These are phyloP conservation scores for Volucella inanis DNA, from an alignment of 2,888 invertebrate genomes.

Conservation along the genomic window DNA sequence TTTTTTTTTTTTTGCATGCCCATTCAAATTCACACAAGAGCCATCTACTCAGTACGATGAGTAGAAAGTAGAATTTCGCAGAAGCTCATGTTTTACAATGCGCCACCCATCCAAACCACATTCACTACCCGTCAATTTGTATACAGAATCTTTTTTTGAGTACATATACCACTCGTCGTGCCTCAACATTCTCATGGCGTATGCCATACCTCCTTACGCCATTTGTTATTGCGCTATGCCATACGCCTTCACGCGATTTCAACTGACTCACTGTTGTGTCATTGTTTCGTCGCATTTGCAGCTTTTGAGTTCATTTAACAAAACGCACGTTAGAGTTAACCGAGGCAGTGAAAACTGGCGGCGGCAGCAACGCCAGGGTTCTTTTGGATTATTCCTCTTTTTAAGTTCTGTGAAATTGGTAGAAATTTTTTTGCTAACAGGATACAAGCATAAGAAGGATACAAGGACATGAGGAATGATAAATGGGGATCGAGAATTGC, in stretches of 20 bases:
- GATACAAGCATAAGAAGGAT: background rate
- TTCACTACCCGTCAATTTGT: background rate
- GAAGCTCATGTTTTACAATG: slow-evolving; percentile 32
- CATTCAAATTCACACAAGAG: slow-evolving; percentile 33
- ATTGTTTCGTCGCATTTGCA: slow-evolving; percentile 64
- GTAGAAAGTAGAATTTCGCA: slow-evolving; percentile 13
- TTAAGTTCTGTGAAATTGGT: slow-evolving; percentile 1
- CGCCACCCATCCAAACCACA: slow-evolving; percentile 4
- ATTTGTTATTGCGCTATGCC: too few species aligned
- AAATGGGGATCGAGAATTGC: slow-evolving; percentile 8
- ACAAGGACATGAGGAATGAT: too few species aligned
- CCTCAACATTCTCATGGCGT: slow-evolving; percentile 20
- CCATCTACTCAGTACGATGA: slow-evolving; percentile 21
- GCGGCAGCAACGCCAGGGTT: background rate
- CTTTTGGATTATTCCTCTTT: slow-evolving; percentile 20
- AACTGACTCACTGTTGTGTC: slow-evolving; percentile 27
- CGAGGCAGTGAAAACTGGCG: background rate
- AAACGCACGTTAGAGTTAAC: slow-evolving; percentile 45
- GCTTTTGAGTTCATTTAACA: slow-evolving; percentile 65
- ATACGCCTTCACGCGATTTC: slow-evolving; percentile 24
- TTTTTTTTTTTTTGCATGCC: background rate
- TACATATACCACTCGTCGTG: slow-evolving; percentile 44
- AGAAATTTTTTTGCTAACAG: slow-evolving; percentile 3
- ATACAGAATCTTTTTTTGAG: slow-evolving; percentile 35
- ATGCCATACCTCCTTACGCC: too few species aligned